Conservation (phyloP, 1,140 invertebrate species). For the Penaeus chinensis region DNA sequence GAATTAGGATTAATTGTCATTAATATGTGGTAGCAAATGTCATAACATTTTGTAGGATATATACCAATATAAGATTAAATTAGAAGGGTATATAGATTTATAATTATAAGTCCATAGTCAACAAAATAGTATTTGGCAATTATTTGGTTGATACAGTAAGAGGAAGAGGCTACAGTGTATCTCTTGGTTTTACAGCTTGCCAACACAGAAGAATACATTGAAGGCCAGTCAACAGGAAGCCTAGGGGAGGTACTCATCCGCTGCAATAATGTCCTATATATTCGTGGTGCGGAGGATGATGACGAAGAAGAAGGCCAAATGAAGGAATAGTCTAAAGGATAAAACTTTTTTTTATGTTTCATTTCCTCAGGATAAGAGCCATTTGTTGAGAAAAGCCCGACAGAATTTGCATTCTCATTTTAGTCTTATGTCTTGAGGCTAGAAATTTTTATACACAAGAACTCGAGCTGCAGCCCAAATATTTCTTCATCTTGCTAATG, state of each 20-base stretch:
- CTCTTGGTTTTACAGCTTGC: slow-evolving; percentile 75
- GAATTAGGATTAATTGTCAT: neutral
- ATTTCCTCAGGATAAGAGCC: neutral
- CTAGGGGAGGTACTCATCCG: slow-evolving; percentile 97
- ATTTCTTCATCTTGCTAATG: no score
- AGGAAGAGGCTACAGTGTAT: no score
- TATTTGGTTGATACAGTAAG: no score
- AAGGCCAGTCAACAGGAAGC: slow-evolving; percentile 90
- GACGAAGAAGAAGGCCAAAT: slow-evolving; percentile 98
- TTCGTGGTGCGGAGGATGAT: slow-evolving; percentile 95
- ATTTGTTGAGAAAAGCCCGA: no score
- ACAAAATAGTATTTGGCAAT: neutral
- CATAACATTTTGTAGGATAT: no score
- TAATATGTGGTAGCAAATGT: no score
- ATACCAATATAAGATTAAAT: no score
- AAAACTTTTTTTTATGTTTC: neutral
- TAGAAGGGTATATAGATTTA: no score
- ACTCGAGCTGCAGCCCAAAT: no score
- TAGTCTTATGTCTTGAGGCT: no score
- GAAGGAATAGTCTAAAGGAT: slow-evolving; percentile 79
- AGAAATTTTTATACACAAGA: no score
- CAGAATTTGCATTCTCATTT: no score
- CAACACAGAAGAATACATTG: slow-evolving; percentile 98
- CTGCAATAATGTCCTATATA: slow-evolving; percentile 99
- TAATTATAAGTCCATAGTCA: neutral